Conservation (phyloP, 2,797 vertebrate genomes). For the Acipenser ruthenus region DNA sequence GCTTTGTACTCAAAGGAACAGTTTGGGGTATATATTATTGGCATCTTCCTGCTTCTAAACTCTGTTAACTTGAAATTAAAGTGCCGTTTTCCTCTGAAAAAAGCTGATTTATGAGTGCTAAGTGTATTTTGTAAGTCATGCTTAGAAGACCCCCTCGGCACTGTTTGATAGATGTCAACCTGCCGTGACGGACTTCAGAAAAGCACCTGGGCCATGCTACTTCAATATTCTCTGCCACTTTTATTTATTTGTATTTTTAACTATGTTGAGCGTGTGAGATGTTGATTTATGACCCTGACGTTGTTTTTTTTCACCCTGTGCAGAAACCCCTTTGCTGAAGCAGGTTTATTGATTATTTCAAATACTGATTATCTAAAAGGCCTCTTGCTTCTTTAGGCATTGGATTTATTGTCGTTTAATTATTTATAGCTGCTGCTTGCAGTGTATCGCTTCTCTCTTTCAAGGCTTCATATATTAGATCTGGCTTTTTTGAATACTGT, state of each 20-base stretch:
- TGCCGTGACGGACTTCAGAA: conserved; percentile 42
- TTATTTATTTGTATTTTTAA: conserved; percentile 53
- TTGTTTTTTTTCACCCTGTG: conserved; percentile 5
- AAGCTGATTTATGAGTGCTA: conserved; percentile 62
- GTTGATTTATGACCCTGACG: conserved; percentile 1
- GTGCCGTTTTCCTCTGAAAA: conserved; percentile 60
- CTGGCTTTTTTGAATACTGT: conserved; percentile 66
- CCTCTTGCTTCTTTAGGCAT: conserved; percentile 72
- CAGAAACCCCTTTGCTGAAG: conserved; percentile 49
- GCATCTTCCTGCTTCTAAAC: conserved; percentile 42
- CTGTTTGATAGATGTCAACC: conserved; percentile 59
- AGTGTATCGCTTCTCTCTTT: conserved; percentile 63
- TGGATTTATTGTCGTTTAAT: conserved; percentile 80
- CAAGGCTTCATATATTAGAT: conserved; percentile 66
- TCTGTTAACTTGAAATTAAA: conserved; percentile 56
- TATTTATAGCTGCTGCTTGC: conserved; percentile 65
- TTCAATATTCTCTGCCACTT: conserved; percentile 58
- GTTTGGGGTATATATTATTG: conserved; percentile 28
- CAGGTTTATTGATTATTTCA: conserved; percentile 70
- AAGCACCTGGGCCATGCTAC: conserved; percentile 58
- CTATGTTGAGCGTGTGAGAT: not conserved
- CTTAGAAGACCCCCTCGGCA: conserved; percentile 48
- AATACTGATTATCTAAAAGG: conserved; percentile 81
- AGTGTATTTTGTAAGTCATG: conserved; percentile 49
- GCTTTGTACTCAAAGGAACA: conserved; percentile 28